phyloP scores from a whole-genome alignment of 1,140 invertebrate genomes.

The Drosophila tropicalis region DNA sequence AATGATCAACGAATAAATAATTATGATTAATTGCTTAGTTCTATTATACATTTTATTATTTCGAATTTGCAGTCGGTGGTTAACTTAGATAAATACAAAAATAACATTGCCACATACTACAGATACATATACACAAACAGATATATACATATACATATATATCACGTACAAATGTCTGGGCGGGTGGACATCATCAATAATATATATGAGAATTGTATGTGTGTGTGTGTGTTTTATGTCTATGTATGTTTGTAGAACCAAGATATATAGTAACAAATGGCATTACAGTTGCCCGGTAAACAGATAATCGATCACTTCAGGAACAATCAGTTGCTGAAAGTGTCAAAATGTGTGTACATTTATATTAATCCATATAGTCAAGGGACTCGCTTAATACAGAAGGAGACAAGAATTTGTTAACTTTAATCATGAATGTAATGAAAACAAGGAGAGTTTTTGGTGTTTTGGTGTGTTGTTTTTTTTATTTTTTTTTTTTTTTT shows the following conservation, averaged over 20 bases:
- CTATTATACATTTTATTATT: slow-evolving; percentile 59
- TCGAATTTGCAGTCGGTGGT: slow-evolving; percentile 69
- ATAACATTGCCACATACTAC: slow-evolving; percentile 43
- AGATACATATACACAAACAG: neutral
- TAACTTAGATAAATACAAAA: slow-evolving; percentile 59
- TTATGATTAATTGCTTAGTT: slow-evolving; percentile 49
- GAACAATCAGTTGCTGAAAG: slow-evolving; percentile 19
- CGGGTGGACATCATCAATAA: slow-evolving; percentile 40
- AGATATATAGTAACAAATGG: neutral
- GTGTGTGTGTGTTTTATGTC: neutral
- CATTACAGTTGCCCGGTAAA: slow-evolving; percentile 3
- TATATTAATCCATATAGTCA: slow-evolving; percentile 10
- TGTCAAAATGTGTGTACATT: slow-evolving; percentile 11
- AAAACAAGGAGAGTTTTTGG: neutral
- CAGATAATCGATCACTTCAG: slow-evolving; percentile 6
- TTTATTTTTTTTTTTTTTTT: slow-evolving; percentile 29
- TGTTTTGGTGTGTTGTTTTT: neutral
- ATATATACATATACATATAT: slow-evolving; percentile 38
- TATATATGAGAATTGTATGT: neutral
- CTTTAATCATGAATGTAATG: neutral
- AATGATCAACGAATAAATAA: slow-evolving; percentile 26
- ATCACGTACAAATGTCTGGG: neutral
- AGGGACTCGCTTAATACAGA: slow-evolving; percentile 13
- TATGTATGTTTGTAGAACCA: slow-evolving; percentile 14
- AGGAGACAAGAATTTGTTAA: neutral